A percentile compares a stretch with the other conserved stretches of the same genome.
phyloP scores from a whole-genome alignment of 2,888 invertebrate genomes.

The Yponomeuta plumbellus region DNA sequence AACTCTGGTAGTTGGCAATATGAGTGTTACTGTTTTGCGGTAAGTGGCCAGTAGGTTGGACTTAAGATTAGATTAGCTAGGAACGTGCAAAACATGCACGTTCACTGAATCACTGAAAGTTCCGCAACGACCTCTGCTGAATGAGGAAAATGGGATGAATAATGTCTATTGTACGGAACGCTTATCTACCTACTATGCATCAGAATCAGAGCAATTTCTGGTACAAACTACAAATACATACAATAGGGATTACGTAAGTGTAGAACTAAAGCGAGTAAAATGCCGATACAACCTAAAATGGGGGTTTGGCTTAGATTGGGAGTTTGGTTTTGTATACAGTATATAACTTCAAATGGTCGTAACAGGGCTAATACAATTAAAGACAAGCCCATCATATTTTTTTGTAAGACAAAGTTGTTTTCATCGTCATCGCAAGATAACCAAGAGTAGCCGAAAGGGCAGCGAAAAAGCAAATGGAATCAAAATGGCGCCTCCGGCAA shows the following conservation, averaged over 20 bases:
- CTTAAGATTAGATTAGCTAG: neutral
- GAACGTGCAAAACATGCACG: neutral
- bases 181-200: too few species aligned
- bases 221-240: too few species aligned
- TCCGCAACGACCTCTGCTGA: neutral
- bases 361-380: neutral
- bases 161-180: neutral
- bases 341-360: neutral
- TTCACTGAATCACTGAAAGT: neutral
- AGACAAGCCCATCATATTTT: neutral
- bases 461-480: slow-evolving; percentile 24
- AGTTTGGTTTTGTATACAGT: too few species aligned
- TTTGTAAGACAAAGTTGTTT: neutral
- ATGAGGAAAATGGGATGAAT: neutral
- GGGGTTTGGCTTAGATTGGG: too few species aligned
- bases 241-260: too few species aligned
- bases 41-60: neutral
- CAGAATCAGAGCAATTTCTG: too few species aligned
- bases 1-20: neutral
- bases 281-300: too few species aligned
- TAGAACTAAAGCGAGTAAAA: too few species aligned
- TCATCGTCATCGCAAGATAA: neutral
- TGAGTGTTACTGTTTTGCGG: neutral
- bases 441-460: neutral
- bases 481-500: slow-evolving; percentile 31